These are phyloP conservation scores for Anaspis maculata DNA, from an alignment of 2,888 invertebrate species.

Conservation along the genomic window DNA sequence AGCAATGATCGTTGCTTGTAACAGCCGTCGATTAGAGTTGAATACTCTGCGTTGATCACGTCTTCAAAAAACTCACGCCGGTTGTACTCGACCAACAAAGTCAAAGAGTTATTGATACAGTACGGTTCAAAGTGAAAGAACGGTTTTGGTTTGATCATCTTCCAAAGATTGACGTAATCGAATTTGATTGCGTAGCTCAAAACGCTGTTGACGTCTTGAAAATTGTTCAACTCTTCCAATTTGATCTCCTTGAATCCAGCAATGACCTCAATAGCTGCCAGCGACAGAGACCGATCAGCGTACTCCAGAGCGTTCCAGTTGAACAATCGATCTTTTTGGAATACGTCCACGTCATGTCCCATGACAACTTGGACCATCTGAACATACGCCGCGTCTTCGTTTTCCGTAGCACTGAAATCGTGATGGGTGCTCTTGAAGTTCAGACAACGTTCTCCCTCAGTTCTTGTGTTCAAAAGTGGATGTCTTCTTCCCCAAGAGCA, in stretches of 20 bases:
- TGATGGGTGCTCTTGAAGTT: too few species aligned
- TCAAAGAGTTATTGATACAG: too few species aligned
- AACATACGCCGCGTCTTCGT: background rate
- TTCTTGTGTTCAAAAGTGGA: background rate
- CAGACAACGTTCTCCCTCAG: background rate
- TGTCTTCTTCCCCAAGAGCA: constrained; percentile 2
- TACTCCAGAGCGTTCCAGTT: constrained; percentile 1
- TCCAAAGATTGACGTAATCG: background rate
- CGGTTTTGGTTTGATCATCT: too few species aligned
- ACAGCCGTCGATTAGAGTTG: too few species aligned
- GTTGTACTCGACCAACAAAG: too few species aligned
- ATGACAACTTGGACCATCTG: background rate
- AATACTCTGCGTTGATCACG: too few species aligned
- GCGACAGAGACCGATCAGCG: constrained; percentile 1
- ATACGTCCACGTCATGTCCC: background rate
- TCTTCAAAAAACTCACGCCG: too few species aligned
- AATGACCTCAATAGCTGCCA: background rate
- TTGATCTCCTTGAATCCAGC: background rate
- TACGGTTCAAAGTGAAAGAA: too few species aligned
- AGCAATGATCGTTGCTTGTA: too few species aligned
- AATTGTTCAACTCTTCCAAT: background rate
- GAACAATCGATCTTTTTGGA: constrained; percentile 1
- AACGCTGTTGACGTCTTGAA: background rate
- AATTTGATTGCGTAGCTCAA: background rate
- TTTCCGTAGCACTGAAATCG: too few species aligned